Evolutionary conservation across 2,113 vertebrate genomes (phyloP), one percentile per base, ranked within the genome.

Genomic region (Choloepus hoffmanni): DNA sequence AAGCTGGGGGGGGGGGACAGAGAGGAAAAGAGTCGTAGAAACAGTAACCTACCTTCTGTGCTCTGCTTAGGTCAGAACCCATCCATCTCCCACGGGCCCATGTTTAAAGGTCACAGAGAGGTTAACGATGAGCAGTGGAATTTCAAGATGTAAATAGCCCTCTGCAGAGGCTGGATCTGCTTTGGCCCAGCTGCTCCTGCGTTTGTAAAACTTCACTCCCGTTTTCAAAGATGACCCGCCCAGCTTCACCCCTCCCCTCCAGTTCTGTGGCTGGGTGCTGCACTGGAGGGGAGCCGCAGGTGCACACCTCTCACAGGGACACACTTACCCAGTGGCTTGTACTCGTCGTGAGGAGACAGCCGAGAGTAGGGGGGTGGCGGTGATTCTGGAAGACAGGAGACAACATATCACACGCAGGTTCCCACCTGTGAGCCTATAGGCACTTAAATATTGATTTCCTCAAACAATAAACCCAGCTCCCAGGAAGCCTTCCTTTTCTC

Each of bases 281-380:
- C 67, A 55, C 79, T 70, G n/a, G 60, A n/a, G 55, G 11, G 2
- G 48, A 45, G 6, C 58, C 81, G 30, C 3, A 84, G 74, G 73
- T 70, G 81, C 33, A 72, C 86, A 68, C 4, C 36, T 74, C 60
- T 74, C 15, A 1, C 15, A 45, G 82, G 36, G 78, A 84, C 89
- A 91, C 88, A 99, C 99, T 95, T 99, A 99, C 99, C 99, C 99
- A 99, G 99, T 99, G 99, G 99, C 99, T 99, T 99, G 99, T 99
- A 99, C 98, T 99, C 99, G 93, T 99, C 99, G 73, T 98, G 99
- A 92, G 99, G 99, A 98, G 99, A 99, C 98, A 99, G 99, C 98
- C 99, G 99, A 95, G 99, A 99, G 97, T 99, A 99, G 94, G 99
- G 99, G 97, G 99, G 99, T 85, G 99, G 99, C 58, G 99, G 99